Conservation (phyloP, 2,797 vertebrate genomes). For the Urocyon cinereoargenteus region DNA sequence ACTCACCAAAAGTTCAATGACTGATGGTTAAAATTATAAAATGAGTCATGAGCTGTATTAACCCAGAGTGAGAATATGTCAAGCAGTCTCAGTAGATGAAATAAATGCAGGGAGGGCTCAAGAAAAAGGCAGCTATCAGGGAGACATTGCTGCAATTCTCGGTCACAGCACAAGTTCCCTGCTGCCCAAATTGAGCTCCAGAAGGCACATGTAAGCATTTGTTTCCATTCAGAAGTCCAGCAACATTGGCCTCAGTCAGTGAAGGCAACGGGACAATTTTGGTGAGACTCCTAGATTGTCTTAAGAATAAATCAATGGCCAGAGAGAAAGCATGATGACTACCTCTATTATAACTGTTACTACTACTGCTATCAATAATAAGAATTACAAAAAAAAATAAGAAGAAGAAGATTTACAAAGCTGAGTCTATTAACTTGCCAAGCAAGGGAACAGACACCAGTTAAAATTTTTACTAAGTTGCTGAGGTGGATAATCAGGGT, state of each 20-base stretch:
- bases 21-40: neutral
- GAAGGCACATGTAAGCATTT: rapidly evolving
- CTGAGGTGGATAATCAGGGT: neutral
- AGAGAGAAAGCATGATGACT: neutral
- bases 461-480: neutral
- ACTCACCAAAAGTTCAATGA: neutral
- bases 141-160: neutral
- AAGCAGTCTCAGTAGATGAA: neutral
- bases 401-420: neutral
- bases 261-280: neutral
- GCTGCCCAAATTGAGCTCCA: neutral
- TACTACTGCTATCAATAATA: too few relatives aligned
- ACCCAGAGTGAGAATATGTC: neutral
- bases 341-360: too few relatives aligned
- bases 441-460: neutral
- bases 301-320: neutral
- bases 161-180: rapidly evolving
- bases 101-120: neutral
- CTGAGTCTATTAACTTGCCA: neutral
- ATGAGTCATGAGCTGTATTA: neutral
- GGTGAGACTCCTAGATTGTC: neutral
- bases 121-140: neutral
- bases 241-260: neutral
- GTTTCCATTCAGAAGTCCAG: neutral
- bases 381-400: too few relatives aligned